Percentiles rank a stretch among this genome's conserved stretches.
Conservation (phyloP, 2,888 invertebrate species). For the Melitaea athalia region DNA sequence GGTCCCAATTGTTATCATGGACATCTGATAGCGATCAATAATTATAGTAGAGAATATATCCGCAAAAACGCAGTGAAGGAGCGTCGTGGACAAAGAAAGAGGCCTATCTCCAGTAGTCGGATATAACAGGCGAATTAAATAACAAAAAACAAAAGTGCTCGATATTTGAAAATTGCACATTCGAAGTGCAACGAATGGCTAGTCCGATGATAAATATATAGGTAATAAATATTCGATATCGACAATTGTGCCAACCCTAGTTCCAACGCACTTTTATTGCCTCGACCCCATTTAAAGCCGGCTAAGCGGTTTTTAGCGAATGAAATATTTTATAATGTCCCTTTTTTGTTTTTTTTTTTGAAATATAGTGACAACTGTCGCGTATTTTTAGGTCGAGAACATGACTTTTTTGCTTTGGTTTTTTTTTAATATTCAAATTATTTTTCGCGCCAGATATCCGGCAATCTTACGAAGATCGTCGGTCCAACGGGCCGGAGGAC, state of each 20-base stretch:
- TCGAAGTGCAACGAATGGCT: slow-evolving; percentile 35
- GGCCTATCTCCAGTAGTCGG: too few relatives aligned
- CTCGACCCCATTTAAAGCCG: slow-evolving; percentile 56
- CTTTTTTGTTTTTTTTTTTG: slow-evolving; percentile 24
- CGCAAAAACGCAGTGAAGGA: too few relatives aligned
- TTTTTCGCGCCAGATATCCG: too few relatives aligned
- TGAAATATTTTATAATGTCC: slow-evolving; percentile 53
- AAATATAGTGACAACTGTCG: slow-evolving; percentile 28
- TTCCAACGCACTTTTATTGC: slow-evolving; percentile 57
- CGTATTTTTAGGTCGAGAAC: slow-evolving; percentile 22
- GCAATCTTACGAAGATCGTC: too few relatives aligned
- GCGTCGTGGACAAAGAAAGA: too few relatives aligned
- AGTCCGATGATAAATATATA: slow-evolving; percentile 37
- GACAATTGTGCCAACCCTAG: slow-evolving; percentile 45
- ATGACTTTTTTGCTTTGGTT: slow-evolving; percentile 13
- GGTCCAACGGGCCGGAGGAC: too few relatives aligned
- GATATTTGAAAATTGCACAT: slow-evolving; percentile 29
- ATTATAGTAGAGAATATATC: too few relatives aligned
- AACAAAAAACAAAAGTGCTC: slow-evolving; percentile 33
- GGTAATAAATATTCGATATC: slow-evolving; percentile 42
- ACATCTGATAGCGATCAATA: too few relatives aligned
- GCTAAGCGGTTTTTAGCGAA: slow-evolving; percentile 55
- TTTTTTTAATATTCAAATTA: slow-evolving; percentile 23
- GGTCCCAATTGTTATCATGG: too few relatives aligned
- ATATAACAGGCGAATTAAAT: slow-evolving; percentile 9